Conservation (phyloP, 2,888 invertebrate genomes). For the Eilema caniola region DNA sequence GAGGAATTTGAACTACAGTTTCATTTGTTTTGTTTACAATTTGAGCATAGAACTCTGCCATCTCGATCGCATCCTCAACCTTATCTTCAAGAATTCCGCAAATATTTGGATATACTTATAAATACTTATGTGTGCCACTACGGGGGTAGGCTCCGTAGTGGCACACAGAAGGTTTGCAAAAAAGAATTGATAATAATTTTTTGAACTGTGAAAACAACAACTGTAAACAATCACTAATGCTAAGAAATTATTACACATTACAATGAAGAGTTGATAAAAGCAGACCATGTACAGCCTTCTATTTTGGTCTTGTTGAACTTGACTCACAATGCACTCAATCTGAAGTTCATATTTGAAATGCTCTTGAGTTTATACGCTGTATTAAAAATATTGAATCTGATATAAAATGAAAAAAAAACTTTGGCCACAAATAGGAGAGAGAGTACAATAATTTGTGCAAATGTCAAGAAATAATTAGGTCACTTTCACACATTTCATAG, state of each 20-base stretch:
- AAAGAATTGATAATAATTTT: not conserved
- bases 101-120: no score
- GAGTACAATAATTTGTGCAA: no score
- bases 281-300: constrained; percentile 34
- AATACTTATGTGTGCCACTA: no score
- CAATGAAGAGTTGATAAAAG: constrained; percentile 20
- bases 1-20: no score
- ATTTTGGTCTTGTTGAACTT: constrained; percentile 35
- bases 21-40: no score
- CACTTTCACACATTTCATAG: not conserved
- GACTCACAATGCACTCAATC: constrained; percentile 41
- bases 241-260: not conserved
- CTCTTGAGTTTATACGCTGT: constrained; percentile 35
- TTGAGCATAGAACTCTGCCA: no score
- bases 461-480: not conserved
- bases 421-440: no score
- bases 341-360: constrained; percentile 38
- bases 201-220: not conserved
- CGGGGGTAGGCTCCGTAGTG: no score
- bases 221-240: not conserved
- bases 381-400: not conserved
- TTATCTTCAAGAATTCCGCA: no score
- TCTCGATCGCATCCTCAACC: no score
- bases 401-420: no score
- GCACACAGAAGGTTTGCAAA: not conserved